Evolutionary conservation across 1,140 invertebrate genomes (phyloP).

Genomic region (Alviniconcha marisindica): DNA sequence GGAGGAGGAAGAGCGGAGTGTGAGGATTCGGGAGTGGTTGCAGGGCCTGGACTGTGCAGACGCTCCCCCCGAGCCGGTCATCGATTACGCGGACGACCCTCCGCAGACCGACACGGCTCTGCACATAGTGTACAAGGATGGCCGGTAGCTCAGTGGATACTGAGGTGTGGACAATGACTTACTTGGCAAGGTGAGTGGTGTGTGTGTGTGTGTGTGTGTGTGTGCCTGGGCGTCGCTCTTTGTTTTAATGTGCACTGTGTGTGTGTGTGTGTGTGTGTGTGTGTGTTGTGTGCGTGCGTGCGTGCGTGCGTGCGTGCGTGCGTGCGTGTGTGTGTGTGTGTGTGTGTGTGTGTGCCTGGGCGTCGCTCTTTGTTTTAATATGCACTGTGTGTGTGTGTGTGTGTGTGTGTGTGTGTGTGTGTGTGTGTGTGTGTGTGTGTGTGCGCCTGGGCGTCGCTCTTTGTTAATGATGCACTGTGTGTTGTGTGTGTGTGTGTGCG

Average conservation of each 20-base stretch:
- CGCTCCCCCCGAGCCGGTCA: slow-evolving; percentile 36
- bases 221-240: background rate
- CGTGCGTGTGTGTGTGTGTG: slow-evolving; percentile 21
- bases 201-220: background rate
- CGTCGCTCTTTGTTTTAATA: too few relatives aligned
- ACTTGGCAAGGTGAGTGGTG: background rate
- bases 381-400: background rate
- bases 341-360: background rate
- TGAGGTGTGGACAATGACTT: background rate
- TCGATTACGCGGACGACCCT: slow-evolving; percentile 46
- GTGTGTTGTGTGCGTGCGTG: background rate
- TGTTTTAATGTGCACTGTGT: background rate
- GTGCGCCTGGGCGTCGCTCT: too few relatives aligned
- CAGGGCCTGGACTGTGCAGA: slow-evolving; percentile 42
- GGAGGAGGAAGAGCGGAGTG: slow-evolving; percentile 21
- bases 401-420: background rate
- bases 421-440: too few relatives aligned
- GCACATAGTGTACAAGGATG: slow-evolving; percentile 48
- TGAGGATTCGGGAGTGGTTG: slow-evolving; percentile 40
- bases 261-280: background rate
- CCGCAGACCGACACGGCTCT: slow-evolving; percentile 48
- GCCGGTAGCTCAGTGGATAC: background rate
- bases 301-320: slow-evolving; percentile 19
- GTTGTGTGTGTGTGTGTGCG: too few relatives aligned
- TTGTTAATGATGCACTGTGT: too few relatives aligned